Base-by-base conservation (phyloP, 1,140 invertebrate genomes). In the Drosophila asahinai region DNA sequence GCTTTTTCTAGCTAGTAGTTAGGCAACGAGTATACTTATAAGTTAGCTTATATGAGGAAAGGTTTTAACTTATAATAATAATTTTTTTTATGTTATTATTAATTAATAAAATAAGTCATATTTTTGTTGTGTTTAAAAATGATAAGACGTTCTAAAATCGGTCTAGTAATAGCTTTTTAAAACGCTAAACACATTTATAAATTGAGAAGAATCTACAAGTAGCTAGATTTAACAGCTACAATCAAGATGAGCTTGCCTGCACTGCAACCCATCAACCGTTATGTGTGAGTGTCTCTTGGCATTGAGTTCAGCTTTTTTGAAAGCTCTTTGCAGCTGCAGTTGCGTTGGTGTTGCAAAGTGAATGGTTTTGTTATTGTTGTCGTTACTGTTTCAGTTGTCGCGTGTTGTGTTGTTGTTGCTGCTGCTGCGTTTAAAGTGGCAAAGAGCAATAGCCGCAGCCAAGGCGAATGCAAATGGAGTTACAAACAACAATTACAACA, bases 361-460 rank as follows among this genome's bases (percentile, higher is more conserved):
- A 70, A 76, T 77, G 78, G 49, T 72, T 73, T 74, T 79, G 75
- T 49, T 78, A 57, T 48, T 59, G 48, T 22, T 60, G 40, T 63
- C 30, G 58, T 62, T 68, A 64, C 49, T 80, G 52, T 68, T 68
- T 74, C 66, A 51, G 75, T 77, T 77, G 74, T 63, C 63, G 66
- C 61, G 42, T 70, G 38, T 61, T 55, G 61, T 71, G 66, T 52
- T 83, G 57, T 67, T 80, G 77, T 25, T 52, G 27, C 27, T 30
- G 27, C 27, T 30, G 27, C 67, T 70, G 64, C 77, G 65, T 83
- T 90, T 65, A 71, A 91, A 91, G 87, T 91, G 86, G 87, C 80
- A 91, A 91, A 91, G 86, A 81, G 86, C 86, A 91, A 91, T 86
- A 91, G 87, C 86, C 86, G 87, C 67, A 79, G 71, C 72, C 83